These are phyloP conservation scores for Pectinophora gossypiella DNA, from an alignment of 1,140 invertebrate species.

Conservation along the genomic window DNA sequence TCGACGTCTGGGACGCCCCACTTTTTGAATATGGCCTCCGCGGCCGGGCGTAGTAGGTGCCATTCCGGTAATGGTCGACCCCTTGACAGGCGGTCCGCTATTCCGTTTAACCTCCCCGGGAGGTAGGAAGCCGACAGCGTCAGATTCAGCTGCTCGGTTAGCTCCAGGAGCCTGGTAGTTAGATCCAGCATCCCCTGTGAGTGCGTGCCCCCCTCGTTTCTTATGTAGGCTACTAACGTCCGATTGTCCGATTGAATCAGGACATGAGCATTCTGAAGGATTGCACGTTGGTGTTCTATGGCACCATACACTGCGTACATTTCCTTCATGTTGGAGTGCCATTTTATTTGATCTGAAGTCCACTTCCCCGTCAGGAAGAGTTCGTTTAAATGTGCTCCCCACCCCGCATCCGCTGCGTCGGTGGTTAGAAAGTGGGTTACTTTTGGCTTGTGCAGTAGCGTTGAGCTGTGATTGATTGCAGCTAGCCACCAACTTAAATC, in stretches of 20 bases:
- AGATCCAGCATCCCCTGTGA: background rate
- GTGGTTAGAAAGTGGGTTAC: background rate
- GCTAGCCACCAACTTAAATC: too few species aligned
- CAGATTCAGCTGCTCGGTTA: constrained; percentile 10
- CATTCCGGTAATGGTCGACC: constrained; percentile 35
- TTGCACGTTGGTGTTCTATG: background rate
- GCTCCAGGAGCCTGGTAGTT: background rate
- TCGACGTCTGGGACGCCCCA: constrained; percentile 37
- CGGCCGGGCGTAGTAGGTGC: constrained; percentile 32
- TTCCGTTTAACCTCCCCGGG: constrained; percentile 36
- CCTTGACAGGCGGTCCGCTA: constrained; percentile 36
- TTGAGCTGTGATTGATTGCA: too few species aligned
- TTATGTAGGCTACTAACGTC: background rate
- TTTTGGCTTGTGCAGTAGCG: too few species aligned
- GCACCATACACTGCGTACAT: background rate
- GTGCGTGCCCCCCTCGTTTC: background rate
- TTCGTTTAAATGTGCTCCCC: background rate
- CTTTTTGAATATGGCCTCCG: constrained; percentile 23
- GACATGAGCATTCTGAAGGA: background rate
- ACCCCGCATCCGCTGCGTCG: background rate
- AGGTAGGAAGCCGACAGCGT: constrained; percentile 28
- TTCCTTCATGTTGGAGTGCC: background rate
- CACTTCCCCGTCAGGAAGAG: background rate
- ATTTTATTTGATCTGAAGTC: background rate
- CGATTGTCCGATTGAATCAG: background rate